These are phyloP conservation scores for Byasa hedistus DNA, from an alignment of 2,888 invertebrate genomes.

Conservation along the genomic window DNA sequence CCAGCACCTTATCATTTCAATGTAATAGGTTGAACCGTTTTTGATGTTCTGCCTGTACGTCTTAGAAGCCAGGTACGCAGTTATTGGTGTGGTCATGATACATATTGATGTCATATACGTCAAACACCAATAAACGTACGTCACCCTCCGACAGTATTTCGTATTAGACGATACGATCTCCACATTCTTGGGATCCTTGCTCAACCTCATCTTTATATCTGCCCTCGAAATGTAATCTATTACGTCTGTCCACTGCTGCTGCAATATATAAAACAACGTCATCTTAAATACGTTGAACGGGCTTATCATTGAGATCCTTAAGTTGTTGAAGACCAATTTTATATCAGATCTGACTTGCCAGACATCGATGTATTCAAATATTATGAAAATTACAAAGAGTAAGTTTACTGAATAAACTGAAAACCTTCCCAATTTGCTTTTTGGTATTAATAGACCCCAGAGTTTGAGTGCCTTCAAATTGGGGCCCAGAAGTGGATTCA, in stretches of 20 bases:
- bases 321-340: slow-evolving; percentile 51
- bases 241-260: slow-evolving; percentile 49
- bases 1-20: slow-evolving; percentile 60
- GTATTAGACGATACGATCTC: slow-evolving; percentile 44
- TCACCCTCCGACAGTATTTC: slow-evolving; percentile 53
- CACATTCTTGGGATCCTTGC: slow-evolving; percentile 41
- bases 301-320: slow-evolving; percentile 59
- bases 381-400: slow-evolving; percentile 46
- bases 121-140: slow-evolving; percentile 54
- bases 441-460: slow-evolving; percentile 57
- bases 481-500: slow-evolving; percentile 56
- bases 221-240: slow-evolving; percentile 54
- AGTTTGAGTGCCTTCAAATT: slow-evolving; percentile 57
- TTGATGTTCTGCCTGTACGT: slow-evolving; percentile 48
- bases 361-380: slow-evolving; percentile 53
- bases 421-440: slow-evolving; percentile 39
- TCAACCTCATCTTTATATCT: slow-evolving; percentile 47
- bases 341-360: slow-evolving; percentile 56
- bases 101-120: slow-evolving; percentile 55
- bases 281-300: slow-evolving; percentile 55
- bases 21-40: slow-evolving; percentile 49
- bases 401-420: slow-evolving; percentile 52
- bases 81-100: slow-evolving; percentile 50
- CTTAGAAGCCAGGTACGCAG: slow-evolving; percentile 46
- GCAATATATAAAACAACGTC: slow-evolving; percentile 52